Evolutionary conservation across 2,113 vertebrate species (phyloP).

Genomic region (Epinephelus fuscoguttatus): DNA sequence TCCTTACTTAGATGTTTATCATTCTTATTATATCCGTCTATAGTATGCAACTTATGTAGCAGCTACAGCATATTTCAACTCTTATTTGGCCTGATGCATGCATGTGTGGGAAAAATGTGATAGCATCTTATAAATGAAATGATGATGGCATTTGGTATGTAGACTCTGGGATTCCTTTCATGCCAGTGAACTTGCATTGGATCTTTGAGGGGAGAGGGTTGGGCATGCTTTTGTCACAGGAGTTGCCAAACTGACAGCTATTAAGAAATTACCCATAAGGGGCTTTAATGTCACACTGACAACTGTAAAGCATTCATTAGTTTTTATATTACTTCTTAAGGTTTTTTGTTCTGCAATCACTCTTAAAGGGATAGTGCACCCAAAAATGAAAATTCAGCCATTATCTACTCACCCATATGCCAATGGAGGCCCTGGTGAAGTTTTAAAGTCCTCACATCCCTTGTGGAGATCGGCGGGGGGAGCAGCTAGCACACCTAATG

Average conservation of each 20-base stretch:
- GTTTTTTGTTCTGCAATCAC: not conserved
- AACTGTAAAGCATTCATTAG: not conserved
- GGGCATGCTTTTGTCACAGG: not conserved
- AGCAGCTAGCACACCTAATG: too few relatives aligned
- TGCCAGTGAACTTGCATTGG: not conserved
- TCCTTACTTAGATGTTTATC: slow-evolving; percentile 33
- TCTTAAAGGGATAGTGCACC: not conserved
- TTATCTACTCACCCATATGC: too few relatives aligned
- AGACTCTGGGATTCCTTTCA: not conserved
- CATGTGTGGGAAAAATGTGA: not conserved
- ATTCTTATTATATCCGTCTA: slow-evolving; percentile 21
- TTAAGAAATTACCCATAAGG: not conserved
- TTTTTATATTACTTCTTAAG: not conserved
- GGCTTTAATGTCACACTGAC: not conserved
- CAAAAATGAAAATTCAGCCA: too few relatives aligned
- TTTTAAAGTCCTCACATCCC: too few relatives aligned
- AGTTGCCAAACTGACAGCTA: slow-evolving; percentile 1
- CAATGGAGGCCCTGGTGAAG: too few relatives aligned
- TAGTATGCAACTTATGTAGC: not conserved
- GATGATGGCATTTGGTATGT: not conserved
- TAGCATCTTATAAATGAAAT: not conserved
- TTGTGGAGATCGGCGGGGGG: too few relatives aligned
- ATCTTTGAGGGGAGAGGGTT: not conserved
- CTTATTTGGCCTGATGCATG: not conserved
- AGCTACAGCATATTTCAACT: not conserved